Evolutionary conservation across 1,140 invertebrate genomes (phyloP), one percentile per base, ranked within the genome.

Genomic region (Epicauta chinensis): DNA sequence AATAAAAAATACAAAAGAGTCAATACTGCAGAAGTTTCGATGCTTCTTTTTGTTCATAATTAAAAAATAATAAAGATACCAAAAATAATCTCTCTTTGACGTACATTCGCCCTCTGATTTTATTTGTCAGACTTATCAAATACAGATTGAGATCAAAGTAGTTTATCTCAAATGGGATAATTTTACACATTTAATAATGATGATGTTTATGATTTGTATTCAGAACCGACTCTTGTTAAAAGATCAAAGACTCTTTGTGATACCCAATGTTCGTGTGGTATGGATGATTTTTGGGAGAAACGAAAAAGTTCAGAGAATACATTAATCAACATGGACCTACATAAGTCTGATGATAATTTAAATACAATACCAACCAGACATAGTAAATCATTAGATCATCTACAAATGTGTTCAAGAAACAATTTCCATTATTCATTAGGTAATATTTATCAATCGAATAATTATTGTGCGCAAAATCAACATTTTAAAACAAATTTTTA

Each of bases 341-440:
- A 49, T 38, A 58, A 54, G 29, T 44, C 48, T 34, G 56, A 52
- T 10, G 56, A 63, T 63, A 12, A 65, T 65, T 10, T 69, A 56
- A 49, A 56, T 67, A 68, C 75, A 1, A 64, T 85, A 17, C 83
- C 84, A 3, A 80, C 85, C 1, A 73, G 86, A 39, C 86, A 89
- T 65, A 89, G 86, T 64, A 89, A 89, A 63, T 89, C 86, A 0
- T 64, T 89, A 32, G 87, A 89, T 65, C 86, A 89, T 58, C 64
- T 89, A 23, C 55, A 58, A 48, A 53, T 58, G 16, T 38, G 48
- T 42, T 53, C 57, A 46, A 46, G 42, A 42, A 64, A 54, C 42
- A 54, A 39, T 41, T 56, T 58, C 37, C 59, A 61, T 41, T 53
- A 52, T 51, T 61, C 61, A 7, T 45, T 56, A 50, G 49, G 15